Evolutionary conservation across 2,797 vertebrate genomes (phyloP).

Genomic region (Mastacembelus armatus): DNA sequence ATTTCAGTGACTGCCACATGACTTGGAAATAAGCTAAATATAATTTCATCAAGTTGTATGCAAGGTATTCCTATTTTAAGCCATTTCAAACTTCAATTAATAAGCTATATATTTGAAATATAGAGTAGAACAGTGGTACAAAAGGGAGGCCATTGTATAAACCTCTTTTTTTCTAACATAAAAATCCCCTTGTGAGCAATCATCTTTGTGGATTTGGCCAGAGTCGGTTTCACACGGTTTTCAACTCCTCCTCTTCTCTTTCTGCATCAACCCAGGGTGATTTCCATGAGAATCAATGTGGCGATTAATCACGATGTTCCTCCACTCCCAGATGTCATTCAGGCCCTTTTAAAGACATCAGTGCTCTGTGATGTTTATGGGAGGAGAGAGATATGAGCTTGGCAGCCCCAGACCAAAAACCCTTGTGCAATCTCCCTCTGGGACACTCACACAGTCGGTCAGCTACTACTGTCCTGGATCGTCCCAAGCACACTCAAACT

Average conservation of each 20-base stretch:
- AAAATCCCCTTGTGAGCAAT: constrained; percentile 74
- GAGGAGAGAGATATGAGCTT: constrained; percentile 75
- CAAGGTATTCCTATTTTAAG: constrained; percentile 26
- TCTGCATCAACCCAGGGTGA: constrained; percentile 68
- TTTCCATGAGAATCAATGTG: constrained; percentile 85
- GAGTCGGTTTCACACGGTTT: constrained; percentile 79
- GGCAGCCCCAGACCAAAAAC: constrained; percentile 65
- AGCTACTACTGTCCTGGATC: constrained; percentile 74
- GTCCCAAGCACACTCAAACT: constrained; percentile 44
- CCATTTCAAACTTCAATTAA: constrained; percentile 44
- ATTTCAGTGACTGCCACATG: constrained; percentile 18
- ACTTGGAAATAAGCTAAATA: constrained; percentile 38
- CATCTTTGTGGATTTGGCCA: constrained; percentile 71
- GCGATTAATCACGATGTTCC: constrained; percentile 81
- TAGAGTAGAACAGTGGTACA: constrained; percentile 42
- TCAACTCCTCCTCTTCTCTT: constrained; percentile 69
- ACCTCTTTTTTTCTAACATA: constrained; percentile 70
- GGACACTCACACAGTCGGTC: constrained; percentile 78
- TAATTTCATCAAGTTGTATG: constrained; percentile 26
- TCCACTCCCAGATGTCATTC: constrained; percentile 83
- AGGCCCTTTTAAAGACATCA: constrained; percentile 83
- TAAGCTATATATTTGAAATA: constrained; percentile 60
- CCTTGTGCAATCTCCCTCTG: constrained; percentile 72
- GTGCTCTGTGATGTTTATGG: constrained; percentile 77
- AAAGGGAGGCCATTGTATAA: constrained; percentile 57